These are phyloP conservation scores for Meandrusa payeni DNA, from an alignment of 2,888 invertebrate species.

Conservation along the genomic window DNA sequence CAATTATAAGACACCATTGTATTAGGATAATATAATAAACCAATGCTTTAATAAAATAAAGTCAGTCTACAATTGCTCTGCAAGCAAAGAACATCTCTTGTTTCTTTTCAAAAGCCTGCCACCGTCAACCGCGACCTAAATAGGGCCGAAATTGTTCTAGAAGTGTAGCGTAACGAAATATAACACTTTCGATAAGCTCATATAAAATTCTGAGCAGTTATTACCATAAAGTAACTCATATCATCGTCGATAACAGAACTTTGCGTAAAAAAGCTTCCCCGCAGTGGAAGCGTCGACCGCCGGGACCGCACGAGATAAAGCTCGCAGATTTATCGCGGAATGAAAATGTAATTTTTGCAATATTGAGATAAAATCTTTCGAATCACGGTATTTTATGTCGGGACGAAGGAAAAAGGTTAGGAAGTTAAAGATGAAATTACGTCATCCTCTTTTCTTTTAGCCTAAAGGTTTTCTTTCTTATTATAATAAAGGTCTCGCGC, in stretches of 20 bases:
- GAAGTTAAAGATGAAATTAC: slow-evolving; percentile 1
- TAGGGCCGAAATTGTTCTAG: no score
- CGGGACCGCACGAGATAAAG: not conserved
- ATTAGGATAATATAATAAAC: no score
- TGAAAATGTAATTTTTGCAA: slow-evolving; percentile 17
- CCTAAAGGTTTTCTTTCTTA: no score
- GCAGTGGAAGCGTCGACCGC: not conserved
- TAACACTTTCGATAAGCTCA: not conserved
- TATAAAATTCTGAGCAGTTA: not conserved
- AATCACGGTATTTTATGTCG: slow-evolving; percentile 14
- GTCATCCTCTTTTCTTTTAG: not conserved
- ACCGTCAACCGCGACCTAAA: no score
- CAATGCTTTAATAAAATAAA: no score
- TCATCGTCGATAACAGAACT: slow-evolving; percentile 2
- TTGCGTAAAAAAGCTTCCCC: slow-evolving; percentile 1
- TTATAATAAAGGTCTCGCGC: no score
- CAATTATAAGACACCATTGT: no score
- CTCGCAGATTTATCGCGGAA: slow-evolving; percentile 14
- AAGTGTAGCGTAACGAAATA: no score
- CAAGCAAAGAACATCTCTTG: no score
- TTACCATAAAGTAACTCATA: slow-evolving; percentile 10
- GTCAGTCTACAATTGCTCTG: no score
- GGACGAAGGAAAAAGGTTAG: slow-evolving; percentile 3
- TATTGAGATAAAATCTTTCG: slow-evolving; percentile 12
- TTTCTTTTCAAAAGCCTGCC: no score